Evolutionary conservation across 2,888 invertebrate genomes (phyloP).

Genomic region (Pseudoips prasinana): DNA sequence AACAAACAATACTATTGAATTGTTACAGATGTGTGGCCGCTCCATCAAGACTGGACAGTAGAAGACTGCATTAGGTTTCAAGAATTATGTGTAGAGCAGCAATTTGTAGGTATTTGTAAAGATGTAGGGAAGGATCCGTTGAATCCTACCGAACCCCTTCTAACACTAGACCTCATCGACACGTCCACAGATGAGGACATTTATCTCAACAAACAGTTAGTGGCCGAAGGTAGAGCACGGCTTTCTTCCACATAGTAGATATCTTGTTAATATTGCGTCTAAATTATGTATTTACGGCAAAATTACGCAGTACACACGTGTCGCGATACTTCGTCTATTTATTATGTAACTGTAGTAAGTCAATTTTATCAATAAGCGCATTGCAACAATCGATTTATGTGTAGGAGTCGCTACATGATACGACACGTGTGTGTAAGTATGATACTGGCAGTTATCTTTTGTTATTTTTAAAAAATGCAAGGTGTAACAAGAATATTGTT

Average conservation of each 20-base stretch:
- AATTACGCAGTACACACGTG: too few relatives aligned
- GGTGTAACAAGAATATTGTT: conserved; percentile 32
- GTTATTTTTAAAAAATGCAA: conserved; percentile 12
- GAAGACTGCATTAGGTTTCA: conserved; percentile 89
- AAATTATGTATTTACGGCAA: too few relatives aligned
- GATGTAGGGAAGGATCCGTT: conserved; percentile 83
- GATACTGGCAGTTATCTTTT: too few relatives aligned
- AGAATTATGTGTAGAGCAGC: conserved; percentile 85
- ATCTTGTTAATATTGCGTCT: conserved; percentile 8
- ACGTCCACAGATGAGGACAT: conserved; percentile 86
- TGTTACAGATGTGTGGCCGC: conserved; percentile 73
- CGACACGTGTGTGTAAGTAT: too few relatives aligned
- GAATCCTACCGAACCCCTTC: conserved; percentile 82
- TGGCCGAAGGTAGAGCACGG: conserved; percentile 83
- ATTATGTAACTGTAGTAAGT: too few relatives aligned
- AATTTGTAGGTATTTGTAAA: conserved; percentile 86
- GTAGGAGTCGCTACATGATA: too few relatives aligned
- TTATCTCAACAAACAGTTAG: conserved; percentile 84
- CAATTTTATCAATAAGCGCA: neutral
- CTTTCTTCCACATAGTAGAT: conserved; percentile 46
- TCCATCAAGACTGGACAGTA: conserved; percentile 85
- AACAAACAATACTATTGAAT: too few relatives aligned
- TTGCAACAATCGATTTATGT: neutral
- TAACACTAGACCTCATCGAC: conserved; percentile 87
- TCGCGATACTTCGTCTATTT: too few relatives aligned